Percentiles rank a stretch among this genome's conserved stretches.
Evolutionary conservation across 2,113 vertebrate genomes (phyloP).

Genomic region (Chloebia gouldiae): DNA sequence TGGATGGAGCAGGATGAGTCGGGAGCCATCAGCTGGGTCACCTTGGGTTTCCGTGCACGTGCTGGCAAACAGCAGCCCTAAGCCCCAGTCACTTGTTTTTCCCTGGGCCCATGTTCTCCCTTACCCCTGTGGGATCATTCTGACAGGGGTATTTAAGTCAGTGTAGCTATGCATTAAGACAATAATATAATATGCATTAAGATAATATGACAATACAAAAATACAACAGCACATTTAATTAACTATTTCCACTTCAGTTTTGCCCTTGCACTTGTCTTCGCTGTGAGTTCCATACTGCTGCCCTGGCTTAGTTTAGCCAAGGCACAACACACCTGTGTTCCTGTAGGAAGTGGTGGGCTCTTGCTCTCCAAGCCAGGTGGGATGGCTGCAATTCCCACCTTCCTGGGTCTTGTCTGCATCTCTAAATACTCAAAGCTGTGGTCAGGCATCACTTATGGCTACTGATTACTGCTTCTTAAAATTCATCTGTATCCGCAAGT

Average conservation of each 20-base stretch:
- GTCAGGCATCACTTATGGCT: not conserved
- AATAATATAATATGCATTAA: too few species aligned
- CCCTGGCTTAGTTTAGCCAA: not conserved
- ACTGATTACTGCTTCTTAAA: constrained; percentile 68
- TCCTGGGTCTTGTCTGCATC: not conserved
- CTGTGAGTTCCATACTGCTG: not conserved
- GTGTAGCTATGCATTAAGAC: not conserved
- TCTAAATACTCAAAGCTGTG: constrained; percentile 19
- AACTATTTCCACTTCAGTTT: not conserved
- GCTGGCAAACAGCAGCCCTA: not conserved
- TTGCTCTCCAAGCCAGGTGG: not conserved
- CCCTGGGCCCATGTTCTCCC: not conserved
- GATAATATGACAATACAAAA: not conserved
- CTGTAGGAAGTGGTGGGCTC: not conserved
- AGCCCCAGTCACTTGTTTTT: not conserved
- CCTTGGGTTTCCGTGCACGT: not conserved
- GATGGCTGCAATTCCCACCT: not conserved
- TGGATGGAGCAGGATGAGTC: not conserved
- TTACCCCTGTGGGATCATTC: not conserved
- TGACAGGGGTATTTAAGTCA: not conserved
- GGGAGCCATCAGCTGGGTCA: not conserved
- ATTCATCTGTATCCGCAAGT: constrained; percentile 38
- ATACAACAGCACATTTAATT: not conserved
- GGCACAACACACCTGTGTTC: not conserved
- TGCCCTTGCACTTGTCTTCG: not conserved